phyloP scores from a whole-genome alignment of 2,113 vertebrate genomes.

The Dromas ardeola region DNA sequence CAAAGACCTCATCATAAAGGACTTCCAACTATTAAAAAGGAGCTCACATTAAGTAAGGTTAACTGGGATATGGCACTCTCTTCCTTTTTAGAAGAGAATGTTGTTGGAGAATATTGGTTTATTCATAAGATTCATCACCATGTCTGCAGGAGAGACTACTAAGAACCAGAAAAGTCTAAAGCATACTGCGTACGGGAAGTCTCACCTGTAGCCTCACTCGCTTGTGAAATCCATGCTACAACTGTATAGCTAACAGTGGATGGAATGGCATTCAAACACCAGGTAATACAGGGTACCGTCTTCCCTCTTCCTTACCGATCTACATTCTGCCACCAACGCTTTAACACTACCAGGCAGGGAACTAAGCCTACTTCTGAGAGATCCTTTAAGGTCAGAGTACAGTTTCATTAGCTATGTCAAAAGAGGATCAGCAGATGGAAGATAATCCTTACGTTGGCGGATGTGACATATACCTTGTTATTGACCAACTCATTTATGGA shows the following conservation, averaged over 20 bases:
- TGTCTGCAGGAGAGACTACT: not conserved
- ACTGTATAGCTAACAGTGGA: not conserved
- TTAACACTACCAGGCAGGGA: not conserved
- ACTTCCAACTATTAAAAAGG: not conserved
- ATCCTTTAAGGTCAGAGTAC: not conserved
- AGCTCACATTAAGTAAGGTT: not conserved
- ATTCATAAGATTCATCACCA: not conserved
- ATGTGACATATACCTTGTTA: slow-evolving; percentile 14
- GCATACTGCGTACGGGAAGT: not conserved
- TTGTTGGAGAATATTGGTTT: not conserved
- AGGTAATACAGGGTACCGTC: not conserved
- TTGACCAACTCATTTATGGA: not conserved
- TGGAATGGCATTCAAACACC: not conserved
- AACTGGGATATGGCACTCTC: not conserved
- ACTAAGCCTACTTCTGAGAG: not conserved
- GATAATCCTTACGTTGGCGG: slow-evolving; percentile 4
- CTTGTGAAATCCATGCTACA: not conserved
- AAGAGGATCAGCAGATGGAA: not conserved
- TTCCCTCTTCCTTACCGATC: not conserved
- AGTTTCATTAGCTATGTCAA: slow-evolving; percentile 13
- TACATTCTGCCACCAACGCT: not conserved
- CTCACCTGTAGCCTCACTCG: not conserved
- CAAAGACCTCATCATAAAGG: not conserved
- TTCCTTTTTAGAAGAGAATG: not conserved
- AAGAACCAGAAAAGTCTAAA: not conserved